A percentile compares a stretch with the other conserved stretches of the same genome.
Conservation (phyloP, 2,888 invertebrate genomes). For the Leptinotarsa rubiginosa region DNA sequence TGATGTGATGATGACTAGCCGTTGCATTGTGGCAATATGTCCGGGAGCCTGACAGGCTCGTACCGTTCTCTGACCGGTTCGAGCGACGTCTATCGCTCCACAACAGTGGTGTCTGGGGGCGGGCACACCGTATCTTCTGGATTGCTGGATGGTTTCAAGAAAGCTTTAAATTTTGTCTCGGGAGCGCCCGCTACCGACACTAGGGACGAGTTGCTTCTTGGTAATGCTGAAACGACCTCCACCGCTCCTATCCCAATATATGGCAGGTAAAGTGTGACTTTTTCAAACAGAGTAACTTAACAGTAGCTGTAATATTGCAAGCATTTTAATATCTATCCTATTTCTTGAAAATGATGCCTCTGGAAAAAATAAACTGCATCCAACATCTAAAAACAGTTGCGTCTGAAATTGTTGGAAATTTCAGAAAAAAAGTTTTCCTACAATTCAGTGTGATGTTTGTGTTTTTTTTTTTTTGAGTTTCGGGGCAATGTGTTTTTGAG, state of each 20-base stretch:
- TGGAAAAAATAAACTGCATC: too few relatives aligned
- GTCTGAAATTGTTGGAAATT: too few relatives aligned
- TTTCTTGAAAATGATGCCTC: too few relatives aligned
- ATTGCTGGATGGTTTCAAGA: conserved; percentile 73
- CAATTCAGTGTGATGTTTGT: too few relatives aligned
- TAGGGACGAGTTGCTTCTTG: conserved; percentile 46
- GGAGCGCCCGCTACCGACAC: conserved; percentile 41
- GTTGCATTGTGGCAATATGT: conserved; percentile 67
- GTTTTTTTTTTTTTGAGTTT: too few relatives aligned
- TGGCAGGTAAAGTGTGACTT: conserved; percentile 12
- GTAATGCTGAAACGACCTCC: not conserved
- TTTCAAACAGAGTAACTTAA: not conserved
- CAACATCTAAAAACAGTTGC: too few relatives aligned
- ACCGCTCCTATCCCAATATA: not conserved
- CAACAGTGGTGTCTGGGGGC: conserved; percentile 66
- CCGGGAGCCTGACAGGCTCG: conserved; percentile 73
- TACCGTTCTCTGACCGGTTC: conserved; percentile 70
- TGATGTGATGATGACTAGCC: conserved; percentile 44
- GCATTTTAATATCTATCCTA: not conserved
- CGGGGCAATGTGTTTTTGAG: too few relatives aligned
- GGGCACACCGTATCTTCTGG: conserved; percentile 61
- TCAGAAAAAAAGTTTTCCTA: too few relatives aligned
- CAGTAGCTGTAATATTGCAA: not conserved
- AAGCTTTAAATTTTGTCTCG: conserved; percentile 67
- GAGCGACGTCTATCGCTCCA: conserved; percentile 73